Evolutionary conservation across 2,888 invertebrate genomes (phyloP).

Genomic region (Ophion costatus): DNA sequence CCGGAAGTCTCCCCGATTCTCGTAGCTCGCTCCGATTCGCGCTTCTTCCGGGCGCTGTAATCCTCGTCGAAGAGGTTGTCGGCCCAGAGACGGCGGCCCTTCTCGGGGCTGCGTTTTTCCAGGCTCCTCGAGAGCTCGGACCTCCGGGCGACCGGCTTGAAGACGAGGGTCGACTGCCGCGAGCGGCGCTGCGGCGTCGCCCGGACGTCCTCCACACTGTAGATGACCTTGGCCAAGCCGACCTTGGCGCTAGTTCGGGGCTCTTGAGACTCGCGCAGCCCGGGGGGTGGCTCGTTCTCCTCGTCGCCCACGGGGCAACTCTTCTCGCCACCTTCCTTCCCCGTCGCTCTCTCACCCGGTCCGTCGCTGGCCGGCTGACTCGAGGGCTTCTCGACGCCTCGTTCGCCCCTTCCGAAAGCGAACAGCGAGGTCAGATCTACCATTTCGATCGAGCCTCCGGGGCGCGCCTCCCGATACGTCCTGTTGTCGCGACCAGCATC

Average conservation of each 20-base stretch:
- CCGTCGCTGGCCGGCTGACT: neutral
- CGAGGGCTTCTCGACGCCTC: neutral
- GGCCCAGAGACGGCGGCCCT: neutral
- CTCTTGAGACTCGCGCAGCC: neutral
- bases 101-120: slow-evolving; percentile 8
- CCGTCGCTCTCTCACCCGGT: neutral
- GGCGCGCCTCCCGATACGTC: neutral
- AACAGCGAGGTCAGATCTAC: slow-evolving; percentile 44
- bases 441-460: neutral
- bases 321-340: neutral
- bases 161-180: slow-evolving; percentile 73
- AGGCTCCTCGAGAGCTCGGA: slow-evolving; percentile 48
- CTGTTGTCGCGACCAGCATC: neutral
- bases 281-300: slow-evolving; percentile 34
- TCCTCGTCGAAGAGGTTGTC: slow-evolving; percentile 50
- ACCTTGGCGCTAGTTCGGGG: slow-evolving; percentile 25
- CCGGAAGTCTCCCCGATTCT: slow-evolving; percentile 28
- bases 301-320: slow-evolving; percentile 14
- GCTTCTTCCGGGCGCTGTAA: slow-evolving; percentile 33
- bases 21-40: slow-evolving; percentile 13
- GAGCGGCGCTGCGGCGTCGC: slow-evolving; percentile 70
- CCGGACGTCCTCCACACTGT: slow-evolving; percentile 66
- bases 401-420: neutral
- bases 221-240: slow-evolving; percentile 29
- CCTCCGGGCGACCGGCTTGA: slow-evolving; percentile 67